phyloP scores from a whole-genome alignment of 1,140 invertebrate species.

The Diploscapter pachys region DNA sequence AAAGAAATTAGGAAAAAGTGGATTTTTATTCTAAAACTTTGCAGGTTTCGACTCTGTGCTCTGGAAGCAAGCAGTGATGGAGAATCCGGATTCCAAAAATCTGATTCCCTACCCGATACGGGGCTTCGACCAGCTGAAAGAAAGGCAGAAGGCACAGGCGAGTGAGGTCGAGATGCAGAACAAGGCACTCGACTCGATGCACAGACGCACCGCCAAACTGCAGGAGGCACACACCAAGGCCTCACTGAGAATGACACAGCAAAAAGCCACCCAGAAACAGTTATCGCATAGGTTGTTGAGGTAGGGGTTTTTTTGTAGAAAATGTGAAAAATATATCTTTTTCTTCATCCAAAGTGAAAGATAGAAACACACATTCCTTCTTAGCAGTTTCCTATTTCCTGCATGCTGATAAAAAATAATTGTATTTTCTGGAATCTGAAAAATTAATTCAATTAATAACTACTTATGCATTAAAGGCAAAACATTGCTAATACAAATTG shows the following conservation, averaged over 20 bases:
- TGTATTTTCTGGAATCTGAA: too few species aligned
- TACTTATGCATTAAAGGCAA: too few species aligned
- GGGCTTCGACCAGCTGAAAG: constrained; percentile 31
- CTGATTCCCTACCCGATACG: constrained; percentile 35
- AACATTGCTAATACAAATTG: too few species aligned
- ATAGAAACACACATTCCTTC: too few species aligned
- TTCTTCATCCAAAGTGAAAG: too few species aligned
- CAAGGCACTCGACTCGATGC: not conserved
- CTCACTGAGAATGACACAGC: not conserved
- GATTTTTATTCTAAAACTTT: not conserved
- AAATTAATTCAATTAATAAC: too few species aligned
- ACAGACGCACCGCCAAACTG: constrained; percentile 4
- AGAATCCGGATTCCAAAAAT: constrained; percentile 37
- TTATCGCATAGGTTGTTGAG: constrained; percentile 5
- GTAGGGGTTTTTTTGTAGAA: not conserved
- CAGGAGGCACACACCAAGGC: not conserved
- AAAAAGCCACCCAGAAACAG: constrained; percentile 9
- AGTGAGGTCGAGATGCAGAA: constrained; percentile 5
- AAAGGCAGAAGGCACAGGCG: constrained; percentile 33
- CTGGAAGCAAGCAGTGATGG: constrained; percentile 31
- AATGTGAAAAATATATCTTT: too few species aligned
- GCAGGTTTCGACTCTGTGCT: constrained; percentile 29
- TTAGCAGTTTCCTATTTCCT: too few species aligned
- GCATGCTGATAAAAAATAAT: too few species aligned
- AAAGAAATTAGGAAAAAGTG: not conserved